A percentile compares a stretch with the other conserved stretches of the same genome.
Evolutionary conservation across 2,797 vertebrate species (phyloP).

Genomic region (Spinibarbus caldwelli): DNA sequence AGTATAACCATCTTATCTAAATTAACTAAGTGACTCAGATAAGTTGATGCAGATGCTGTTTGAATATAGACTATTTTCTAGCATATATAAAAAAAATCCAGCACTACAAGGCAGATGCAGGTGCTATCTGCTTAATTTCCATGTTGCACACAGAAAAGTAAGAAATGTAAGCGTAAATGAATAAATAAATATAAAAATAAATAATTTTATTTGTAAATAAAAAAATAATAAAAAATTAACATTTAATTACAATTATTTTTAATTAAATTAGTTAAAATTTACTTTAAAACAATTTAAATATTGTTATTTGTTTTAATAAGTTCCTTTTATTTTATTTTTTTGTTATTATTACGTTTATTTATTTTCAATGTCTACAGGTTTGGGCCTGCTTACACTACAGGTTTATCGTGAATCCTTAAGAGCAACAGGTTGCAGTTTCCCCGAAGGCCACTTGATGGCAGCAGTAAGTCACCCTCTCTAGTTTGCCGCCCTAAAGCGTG

Average conservation of each 20-base stretch:
- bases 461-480: conserved; percentile 52
- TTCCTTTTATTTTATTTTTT: neutral
- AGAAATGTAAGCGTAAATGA: neutral
- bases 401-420: neutral
- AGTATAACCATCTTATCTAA: neutral
- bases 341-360: neutral
- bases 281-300: neutral
- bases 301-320: neutral
- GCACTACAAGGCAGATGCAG: neutral
- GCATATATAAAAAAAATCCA: neutral
- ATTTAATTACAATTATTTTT: neutral
- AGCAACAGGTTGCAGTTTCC: conserved; percentile 55
- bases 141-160: neutral
- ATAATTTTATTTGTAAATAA: neutral
- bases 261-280: neutral
- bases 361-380: neutral
- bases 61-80: neutral
- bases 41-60: neutral
- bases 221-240: neutral
- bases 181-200: neutral
- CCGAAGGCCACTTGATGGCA: conserved; percentile 60
- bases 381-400: neutral
- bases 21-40: neutral
- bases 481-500: conserved; percentile 49
- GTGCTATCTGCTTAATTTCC: neutral